Conservation (phyloP, 2,113 vertebrate genomes). For the Alces alces region DNA sequence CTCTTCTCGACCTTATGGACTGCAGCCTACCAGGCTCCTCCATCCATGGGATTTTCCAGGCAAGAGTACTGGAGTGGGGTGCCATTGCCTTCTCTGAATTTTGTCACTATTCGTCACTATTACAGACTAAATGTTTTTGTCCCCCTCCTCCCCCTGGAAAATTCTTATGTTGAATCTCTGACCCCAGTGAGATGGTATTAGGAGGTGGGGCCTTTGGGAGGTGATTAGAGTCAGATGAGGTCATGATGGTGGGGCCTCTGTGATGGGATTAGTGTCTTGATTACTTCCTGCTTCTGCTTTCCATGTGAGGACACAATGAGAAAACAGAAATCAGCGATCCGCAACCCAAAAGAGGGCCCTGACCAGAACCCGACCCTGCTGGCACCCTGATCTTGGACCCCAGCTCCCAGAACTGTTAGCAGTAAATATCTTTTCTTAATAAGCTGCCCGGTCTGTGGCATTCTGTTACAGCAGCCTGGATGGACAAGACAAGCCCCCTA, state of each 20-base stretch:
- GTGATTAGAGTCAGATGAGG: no score
- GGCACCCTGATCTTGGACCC: not conserved
- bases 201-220: not conserved
- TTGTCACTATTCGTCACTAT: no score
- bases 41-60: no score
- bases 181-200: not conserved
- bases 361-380: fast-evolving
- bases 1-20: no score
- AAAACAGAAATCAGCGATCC: not conserved
- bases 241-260: not conserved
- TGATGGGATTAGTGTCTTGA: not conserved
- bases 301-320: fast-evolving
- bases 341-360: fast-evolving
- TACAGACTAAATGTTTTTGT: not conserved
- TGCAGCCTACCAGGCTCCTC: no score
- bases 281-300: not conserved
- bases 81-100: no score
- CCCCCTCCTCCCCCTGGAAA: not conserved
- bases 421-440: no score
- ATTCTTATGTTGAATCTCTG: not conserved
- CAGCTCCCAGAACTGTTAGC: not conserved
- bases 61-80: no score
- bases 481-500: fast-evolving
- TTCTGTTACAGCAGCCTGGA: fast-evolving
- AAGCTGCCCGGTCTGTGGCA: fast-evolving